phyloP scores from a whole-genome alignment of 1,140 invertebrate species.

The Bathynomus jamesi region DNA sequence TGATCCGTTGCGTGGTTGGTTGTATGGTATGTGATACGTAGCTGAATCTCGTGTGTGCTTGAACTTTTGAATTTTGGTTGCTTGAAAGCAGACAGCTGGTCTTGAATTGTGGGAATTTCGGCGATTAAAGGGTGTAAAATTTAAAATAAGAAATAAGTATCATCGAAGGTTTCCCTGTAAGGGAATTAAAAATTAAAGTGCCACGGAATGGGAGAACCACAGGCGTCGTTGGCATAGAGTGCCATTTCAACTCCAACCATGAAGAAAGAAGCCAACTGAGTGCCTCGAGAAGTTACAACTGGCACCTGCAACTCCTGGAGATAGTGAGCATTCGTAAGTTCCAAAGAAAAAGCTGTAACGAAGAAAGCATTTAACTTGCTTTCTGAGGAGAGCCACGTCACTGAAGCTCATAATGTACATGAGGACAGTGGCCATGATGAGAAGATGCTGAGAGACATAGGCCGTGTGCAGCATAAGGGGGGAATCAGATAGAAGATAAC shows the following conservation, averaged over 20 bases:
- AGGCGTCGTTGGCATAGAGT: constrained; percentile 80
- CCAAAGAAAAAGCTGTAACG: constrained; percentile 73
- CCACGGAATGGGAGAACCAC: constrained; percentile 82
- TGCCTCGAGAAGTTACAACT: constrained; percentile 66
- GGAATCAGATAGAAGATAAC: constrained; percentile 77
- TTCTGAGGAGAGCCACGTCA: constrained; percentile 64
- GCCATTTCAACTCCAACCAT: constrained; percentile 85
- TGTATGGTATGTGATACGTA: too few relatives aligned
- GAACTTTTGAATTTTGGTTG: too few relatives aligned
- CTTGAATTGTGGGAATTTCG: too few relatives aligned
- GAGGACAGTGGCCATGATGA: constrained; percentile 76
- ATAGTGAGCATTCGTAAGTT: constrained; percentile 76
- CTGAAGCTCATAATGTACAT: constrained; percentile 77
- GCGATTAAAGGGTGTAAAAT: too few relatives aligned
- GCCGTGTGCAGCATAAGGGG: constrained; percentile 77
- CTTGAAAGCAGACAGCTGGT: too few relatives aligned
- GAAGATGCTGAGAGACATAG: constrained; percentile 79
- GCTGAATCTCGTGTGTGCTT: too few relatives aligned
- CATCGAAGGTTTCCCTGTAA: too few relatives aligned
- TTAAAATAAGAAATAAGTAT: too few relatives aligned
- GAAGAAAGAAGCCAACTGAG: constrained; percentile 74
- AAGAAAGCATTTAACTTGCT: constrained; percentile 86
- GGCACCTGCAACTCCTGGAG: constrained; percentile 80
- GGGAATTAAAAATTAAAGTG: too few relatives aligned
- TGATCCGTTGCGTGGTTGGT: too few relatives aligned